Base-by-base conservation (phyloP, 1,140 invertebrate species). In the Bombus pascuorum region DNA sequence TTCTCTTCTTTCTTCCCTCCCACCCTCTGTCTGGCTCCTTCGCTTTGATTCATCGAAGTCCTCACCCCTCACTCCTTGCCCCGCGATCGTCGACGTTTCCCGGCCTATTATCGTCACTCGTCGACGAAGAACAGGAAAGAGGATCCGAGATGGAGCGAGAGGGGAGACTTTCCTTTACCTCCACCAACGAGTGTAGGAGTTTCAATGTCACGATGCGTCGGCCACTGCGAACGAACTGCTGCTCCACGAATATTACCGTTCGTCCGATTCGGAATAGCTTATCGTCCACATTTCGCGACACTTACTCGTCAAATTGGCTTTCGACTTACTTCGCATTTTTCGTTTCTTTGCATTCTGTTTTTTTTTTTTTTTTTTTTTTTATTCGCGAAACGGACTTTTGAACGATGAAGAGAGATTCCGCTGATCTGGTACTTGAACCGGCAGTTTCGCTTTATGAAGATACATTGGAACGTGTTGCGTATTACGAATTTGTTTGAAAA, bases 121-220 rank as follows among this genome's bases (percentile, higher is more conserved):
- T 81, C 78, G 84, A 83, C 84, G 83, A 77, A 78, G 39, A 74
- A 73, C 44, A 70, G 37, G 25, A 81, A 81, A 85, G 78, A 85
- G 78, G 68, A 57, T 74, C 8, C 32, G 32, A 12, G 59, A 53
- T 15, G 53, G 39, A 47, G n/a, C 37, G 12, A 62, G 66, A 47
- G 83, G 47, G 83, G 59, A 37, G 93, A 93, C 92, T 94, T 95
- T 93, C 93, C 93, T 94, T 95, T 92, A 84, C 53, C 83, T 81
- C 83, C 34, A 32, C 57, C 78, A 81, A 79, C 59, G 78, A 85
- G 57, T 53, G 86, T 42, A 57, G 37, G 74, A 78, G 81, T 87
- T 86, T 85, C 87, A 87, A 87, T 89, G 87, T 90, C 89, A 90
- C 79, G 85, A 86, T 77, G 86, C 81, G 88, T 83, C 76, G 83